Conservation (phyloP, 2,113 vertebrate species). For the Oriolus oriolus region DNA sequence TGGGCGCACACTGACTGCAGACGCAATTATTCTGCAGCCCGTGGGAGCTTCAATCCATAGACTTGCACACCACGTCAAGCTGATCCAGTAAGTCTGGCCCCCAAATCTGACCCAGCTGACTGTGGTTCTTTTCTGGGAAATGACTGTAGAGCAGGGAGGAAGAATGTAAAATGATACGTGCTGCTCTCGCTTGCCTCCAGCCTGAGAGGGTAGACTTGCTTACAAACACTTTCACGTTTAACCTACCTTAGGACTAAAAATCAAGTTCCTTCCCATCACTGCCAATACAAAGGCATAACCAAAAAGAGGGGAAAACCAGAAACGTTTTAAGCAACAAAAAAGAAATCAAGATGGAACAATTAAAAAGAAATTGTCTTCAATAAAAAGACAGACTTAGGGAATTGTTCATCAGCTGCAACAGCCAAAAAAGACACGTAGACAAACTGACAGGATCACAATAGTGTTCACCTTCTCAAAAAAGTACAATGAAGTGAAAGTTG, state of each 20-base stretch:
- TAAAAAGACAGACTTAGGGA: background rate
- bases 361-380: background rate
- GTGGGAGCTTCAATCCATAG: background rate
- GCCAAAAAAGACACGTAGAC: background rate
- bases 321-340: background rate
- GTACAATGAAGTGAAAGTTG: background rate
- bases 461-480: background rate
- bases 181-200: background rate
- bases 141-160: background rate
- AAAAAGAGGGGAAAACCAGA: background rate
- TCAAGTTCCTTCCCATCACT: background rate
- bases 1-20: background rate
- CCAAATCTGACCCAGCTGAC: background rate
- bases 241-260: background rate
- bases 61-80: background rate
- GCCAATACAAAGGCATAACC: background rate
- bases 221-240: background rate
- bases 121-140: background rate
- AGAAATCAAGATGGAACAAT: background rate
- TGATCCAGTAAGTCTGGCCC: background rate
- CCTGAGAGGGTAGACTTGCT: background rate
- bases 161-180: background rate
- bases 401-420: background rate
- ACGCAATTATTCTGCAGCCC: background rate
- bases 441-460: background rate